Conservation (phyloP, 2,797 vertebrate species). For the Mormyrus hasselquistii region DNA sequence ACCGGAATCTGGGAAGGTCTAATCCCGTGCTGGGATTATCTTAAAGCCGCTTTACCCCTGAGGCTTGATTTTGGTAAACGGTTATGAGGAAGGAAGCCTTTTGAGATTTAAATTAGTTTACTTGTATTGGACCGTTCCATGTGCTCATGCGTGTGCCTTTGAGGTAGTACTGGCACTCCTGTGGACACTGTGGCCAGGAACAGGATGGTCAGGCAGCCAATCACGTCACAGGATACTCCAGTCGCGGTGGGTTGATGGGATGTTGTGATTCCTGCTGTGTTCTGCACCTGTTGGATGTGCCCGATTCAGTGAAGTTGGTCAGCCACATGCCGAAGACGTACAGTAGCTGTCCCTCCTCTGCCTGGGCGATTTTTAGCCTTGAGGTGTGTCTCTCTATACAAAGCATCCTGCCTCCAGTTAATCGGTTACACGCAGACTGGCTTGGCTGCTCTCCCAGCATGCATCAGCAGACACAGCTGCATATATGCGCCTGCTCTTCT, state of each 20-base stretch:
- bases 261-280: neutral
- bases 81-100: slow-evolving; percentile 32
- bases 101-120: slow-evolving; percentile 31
- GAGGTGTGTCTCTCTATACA: neutral
- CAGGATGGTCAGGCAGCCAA: neutral
- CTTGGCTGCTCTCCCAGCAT: neutral
- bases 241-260: neutral
- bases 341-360: neutral
- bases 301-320: neutral
- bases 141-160: neutral
- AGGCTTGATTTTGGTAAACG: slow-evolving; percentile 54
- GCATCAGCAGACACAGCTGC: neutral
- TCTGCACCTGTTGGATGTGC: neutral
- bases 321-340: neutral
- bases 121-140: neutral
- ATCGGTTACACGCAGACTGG: neutral
- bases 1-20: slow-evolving; percentile 37
- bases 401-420: neutral
- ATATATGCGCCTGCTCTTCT: neutral
- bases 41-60: slow-evolving; percentile 62
- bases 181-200: neutral
- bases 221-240: neutral
- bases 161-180: neutral
- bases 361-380: neutral
- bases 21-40: slow-evolving; percentile 65